Percentiles rank a stretch among this genome's conserved stretches.
phyloP scores from a whole-genome alignment of 2,888 invertebrate genomes.

The Mamestra brassicae region DNA sequence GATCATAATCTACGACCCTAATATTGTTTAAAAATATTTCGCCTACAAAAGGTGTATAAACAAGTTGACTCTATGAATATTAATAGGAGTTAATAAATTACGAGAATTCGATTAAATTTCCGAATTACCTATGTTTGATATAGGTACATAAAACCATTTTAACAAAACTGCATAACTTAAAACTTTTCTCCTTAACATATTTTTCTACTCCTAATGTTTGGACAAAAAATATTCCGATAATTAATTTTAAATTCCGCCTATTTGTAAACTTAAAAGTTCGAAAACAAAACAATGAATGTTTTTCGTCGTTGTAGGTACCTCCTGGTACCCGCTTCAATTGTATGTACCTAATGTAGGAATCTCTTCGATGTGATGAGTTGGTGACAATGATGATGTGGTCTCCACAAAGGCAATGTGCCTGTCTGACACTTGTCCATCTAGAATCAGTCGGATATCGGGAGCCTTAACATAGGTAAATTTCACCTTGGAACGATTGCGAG shows the following conservation, averaged over 20 bases:
- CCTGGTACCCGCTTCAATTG: neutral
- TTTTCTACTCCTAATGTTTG: constrained; percentile 14
- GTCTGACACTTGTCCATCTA: constrained; percentile 3
- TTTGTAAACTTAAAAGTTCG: constrained; percentile 15
- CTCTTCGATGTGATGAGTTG: constrained; percentile 4
- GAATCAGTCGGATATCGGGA: constrained; percentile 14
- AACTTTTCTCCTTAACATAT: constrained; percentile 10
- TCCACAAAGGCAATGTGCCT: neutral
- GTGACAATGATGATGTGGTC: constrained; percentile 8
- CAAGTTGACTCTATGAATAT: neutral
- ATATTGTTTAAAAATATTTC: constrained; percentile 1
- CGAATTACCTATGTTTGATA: neutral
- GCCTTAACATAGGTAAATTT: constrained; percentile 3
- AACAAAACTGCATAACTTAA: neutral
- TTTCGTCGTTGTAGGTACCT: neutral
- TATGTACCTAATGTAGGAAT: constrained; percentile 18
- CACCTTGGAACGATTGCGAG: constrained; percentile 8
- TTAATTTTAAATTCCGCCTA: constrained; percentile 24
- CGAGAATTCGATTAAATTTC: neutral
- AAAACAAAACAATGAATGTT: constrained; percentile 10
- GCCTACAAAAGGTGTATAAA: neutral
- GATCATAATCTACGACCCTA: neutral
- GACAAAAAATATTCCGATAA: neutral
- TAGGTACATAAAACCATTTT: neutral
- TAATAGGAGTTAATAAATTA: neutral